Evolutionary conservation across 2,888 invertebrate species (phyloP).

Genomic region (Macaria liturata): DNA sequence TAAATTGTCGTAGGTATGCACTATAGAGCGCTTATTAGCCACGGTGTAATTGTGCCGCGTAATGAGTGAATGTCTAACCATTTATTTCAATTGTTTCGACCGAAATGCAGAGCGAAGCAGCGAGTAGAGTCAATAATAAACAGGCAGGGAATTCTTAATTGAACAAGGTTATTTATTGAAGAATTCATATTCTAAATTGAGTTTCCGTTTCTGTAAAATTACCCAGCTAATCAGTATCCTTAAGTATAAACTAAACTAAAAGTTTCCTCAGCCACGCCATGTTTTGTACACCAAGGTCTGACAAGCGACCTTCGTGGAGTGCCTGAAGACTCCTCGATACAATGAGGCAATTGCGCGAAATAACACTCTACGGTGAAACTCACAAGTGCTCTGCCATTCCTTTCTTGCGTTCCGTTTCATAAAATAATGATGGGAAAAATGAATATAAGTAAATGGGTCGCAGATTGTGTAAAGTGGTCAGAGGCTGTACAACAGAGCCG

Average conservation of each 20-base stretch:
- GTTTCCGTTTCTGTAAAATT: too few species aligned
- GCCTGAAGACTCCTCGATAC: constrained; percentile 49
- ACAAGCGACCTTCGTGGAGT: constrained; percentile 43
- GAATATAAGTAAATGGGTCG: constrained; percentile 52
- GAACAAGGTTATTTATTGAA: too few species aligned
- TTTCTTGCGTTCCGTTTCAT: constrained; percentile 31
- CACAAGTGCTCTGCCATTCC: constrained; percentile 35
- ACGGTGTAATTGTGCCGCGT: constrained; percentile 44
- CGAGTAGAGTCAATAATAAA: too few species aligned
- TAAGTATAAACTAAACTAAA: too few species aligned
- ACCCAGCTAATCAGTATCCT: too few species aligned
- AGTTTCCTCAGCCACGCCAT: constrained; percentile 11
- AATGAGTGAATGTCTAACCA: constrained; percentile 33
- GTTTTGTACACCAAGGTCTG: constrained; percentile 47
- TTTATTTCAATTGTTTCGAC: constrained; percentile 8
- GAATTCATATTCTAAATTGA: too few species aligned
- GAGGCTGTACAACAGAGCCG: constrained; percentile 59
- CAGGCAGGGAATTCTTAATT: too few species aligned
- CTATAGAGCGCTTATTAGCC: constrained; percentile 36
- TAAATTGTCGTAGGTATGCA: constrained; percentile 57
- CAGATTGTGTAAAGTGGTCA: constrained; percentile 54
- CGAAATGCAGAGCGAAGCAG: not conserved
- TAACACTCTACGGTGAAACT: constrained; percentile 47
- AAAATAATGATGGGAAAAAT: constrained; percentile 40
- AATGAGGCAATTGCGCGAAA: constrained; percentile 59